Conservation (phyloP, 2,888 invertebrate species). For the Sturmia bella region DNA sequence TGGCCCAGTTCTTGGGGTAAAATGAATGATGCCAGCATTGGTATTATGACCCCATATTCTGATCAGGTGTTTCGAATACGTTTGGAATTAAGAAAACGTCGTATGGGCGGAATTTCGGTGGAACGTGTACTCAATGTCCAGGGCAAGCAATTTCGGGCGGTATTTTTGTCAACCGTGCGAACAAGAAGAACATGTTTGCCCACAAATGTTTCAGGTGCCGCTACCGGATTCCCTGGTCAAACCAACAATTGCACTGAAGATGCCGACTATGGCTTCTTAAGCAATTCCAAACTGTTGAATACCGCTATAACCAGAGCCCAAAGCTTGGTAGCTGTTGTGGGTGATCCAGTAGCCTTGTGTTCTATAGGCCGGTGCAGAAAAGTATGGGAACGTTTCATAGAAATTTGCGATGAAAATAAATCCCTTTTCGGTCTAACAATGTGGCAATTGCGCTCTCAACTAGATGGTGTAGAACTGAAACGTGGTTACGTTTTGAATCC, state of each 20-base stretch:
- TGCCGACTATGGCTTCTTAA: constrained; percentile 90
- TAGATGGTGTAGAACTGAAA: constrained; percentile 89
- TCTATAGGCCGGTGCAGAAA: constrained; percentile 90
- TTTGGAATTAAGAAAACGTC: constrained; percentile 87
- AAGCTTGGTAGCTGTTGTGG: constrained; percentile 91
- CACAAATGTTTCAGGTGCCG: constrained; percentile 73
- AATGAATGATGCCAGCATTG: constrained; percentile 89
- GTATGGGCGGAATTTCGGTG: constrained; percentile 89
- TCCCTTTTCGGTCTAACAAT: constrained; percentile 89
- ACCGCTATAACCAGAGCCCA: constrained; percentile 92
- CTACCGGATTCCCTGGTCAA: constrained; percentile 71
- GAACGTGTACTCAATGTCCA: constrained; percentile 92
- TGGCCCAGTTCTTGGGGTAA: constrained; percentile 91
- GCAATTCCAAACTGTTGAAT: constrained; percentile 90
- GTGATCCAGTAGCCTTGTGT: constrained; percentile 91
- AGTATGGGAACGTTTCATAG: constrained; percentile 90
- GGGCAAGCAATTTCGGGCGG: constrained; percentile 92
- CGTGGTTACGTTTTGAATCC: constrained; percentile 91
- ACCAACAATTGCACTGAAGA: constrained; percentile 82
- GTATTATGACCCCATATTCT: constrained; percentile 92
- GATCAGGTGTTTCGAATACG: constrained; percentile 91
- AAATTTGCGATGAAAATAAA: constrained; percentile 87
- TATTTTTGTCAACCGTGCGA: constrained; percentile 89
- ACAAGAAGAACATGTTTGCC: constrained; percentile 88
- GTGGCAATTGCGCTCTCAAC: constrained; percentile 85